Evolutionary conservation across 1,140 invertebrate species (phyloP).

Genomic region (Andrena cerasifolii): DNA sequence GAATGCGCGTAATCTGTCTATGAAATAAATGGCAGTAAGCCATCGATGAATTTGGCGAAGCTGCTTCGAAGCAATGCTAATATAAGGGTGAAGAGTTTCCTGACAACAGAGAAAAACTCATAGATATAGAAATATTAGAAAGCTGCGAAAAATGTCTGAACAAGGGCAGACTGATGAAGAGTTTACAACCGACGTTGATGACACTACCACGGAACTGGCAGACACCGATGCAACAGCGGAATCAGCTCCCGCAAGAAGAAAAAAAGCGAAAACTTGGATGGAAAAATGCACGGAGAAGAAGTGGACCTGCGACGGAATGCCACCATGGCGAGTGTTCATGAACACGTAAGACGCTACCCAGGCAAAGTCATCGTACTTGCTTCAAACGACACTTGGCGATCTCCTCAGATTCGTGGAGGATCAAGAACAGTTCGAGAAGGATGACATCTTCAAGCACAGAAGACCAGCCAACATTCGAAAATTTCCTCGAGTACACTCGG

Average conservation of each 20-base stretch:
- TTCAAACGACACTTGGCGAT: background rate
- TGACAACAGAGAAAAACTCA: too few species aligned
- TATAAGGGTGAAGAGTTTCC: too few species aligned
- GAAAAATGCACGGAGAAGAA: constrained; percentile 34
- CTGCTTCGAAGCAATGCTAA: too few species aligned
- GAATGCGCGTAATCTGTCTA: too few species aligned
- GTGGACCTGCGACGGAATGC: constrained; percentile 51
- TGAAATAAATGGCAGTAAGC: too few species aligned
- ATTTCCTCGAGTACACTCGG: constrained; percentile 50
- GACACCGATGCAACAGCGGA: constrained; percentile 9
- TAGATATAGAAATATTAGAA: too few species aligned
- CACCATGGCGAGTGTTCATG: constrained; percentile 63
- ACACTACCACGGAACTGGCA: background rate
- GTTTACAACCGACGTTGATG: background rate
- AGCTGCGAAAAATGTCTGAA: constrained; percentile 19
- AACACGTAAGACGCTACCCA: constrained; percentile 67
- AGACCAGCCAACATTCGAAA: constrained; percentile 40
- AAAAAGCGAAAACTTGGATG: background rate
- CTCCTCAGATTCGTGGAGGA: constrained; percentile 58
- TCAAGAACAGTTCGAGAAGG: constrained; percentile 41
- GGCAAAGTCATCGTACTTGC: too few species aligned
- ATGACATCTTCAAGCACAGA: constrained; percentile 58
- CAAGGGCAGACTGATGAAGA: constrained; percentile 10
- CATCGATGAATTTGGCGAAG: too few species aligned
- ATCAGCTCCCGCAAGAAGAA: background rate